Percentiles rank a stretch among this genome's conserved stretches.
Conservation (phyloP, 2,888 invertebrate genomes). For the Drosophila mimica region DNA sequence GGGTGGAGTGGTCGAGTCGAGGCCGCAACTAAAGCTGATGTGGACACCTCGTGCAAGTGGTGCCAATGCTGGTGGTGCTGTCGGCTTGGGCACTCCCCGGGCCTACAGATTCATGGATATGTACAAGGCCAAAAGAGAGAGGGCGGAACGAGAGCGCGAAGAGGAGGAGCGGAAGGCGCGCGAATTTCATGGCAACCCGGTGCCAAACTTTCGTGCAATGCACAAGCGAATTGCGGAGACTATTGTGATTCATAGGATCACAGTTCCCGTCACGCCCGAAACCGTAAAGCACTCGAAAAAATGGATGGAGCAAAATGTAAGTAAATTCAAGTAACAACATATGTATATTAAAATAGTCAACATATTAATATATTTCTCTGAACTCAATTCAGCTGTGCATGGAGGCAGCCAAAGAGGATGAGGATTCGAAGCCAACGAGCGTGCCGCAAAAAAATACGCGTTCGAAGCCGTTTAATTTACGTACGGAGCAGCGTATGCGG, state of each 20-base stretch:
- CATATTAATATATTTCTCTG: background rate
- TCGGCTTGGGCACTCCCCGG: constrained; percentile 32
- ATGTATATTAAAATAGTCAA: background rate
- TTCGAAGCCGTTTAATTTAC: constrained; percentile 80
- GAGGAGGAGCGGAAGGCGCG: constrained; percentile 82
- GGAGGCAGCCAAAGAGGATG: background rate
- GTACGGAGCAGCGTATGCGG: constrained; percentile 75
- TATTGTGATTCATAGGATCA: constrained; percentile 62
- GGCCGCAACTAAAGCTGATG: constrained; percentile 5
- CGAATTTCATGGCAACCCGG: constrained; percentile 82
- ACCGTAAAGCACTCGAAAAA: constrained; percentile 77
- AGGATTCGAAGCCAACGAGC: constrained; percentile 37
- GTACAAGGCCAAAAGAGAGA: constrained; percentile 77
- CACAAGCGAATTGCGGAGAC: constrained; percentile 54
- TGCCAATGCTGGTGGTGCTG: background rate
- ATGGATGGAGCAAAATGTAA: constrained; percentile 62
- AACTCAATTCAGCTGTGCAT: background rate
- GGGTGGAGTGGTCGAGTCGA: background rate
- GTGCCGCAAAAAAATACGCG: constrained; percentile 21
- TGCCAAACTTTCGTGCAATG: constrained; percentile 74
- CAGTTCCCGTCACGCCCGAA: constrained; percentile 77
- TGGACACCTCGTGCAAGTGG: constrained; percentile 14
- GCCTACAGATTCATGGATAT: constrained; percentile 78
- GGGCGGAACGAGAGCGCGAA: constrained; percentile 55
- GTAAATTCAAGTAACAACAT: background rate